These are phyloP conservation scores for Mechanitis messenoides DNA, from an alignment of 2,888 invertebrate genomes.

Conservation along the genomic window DNA sequence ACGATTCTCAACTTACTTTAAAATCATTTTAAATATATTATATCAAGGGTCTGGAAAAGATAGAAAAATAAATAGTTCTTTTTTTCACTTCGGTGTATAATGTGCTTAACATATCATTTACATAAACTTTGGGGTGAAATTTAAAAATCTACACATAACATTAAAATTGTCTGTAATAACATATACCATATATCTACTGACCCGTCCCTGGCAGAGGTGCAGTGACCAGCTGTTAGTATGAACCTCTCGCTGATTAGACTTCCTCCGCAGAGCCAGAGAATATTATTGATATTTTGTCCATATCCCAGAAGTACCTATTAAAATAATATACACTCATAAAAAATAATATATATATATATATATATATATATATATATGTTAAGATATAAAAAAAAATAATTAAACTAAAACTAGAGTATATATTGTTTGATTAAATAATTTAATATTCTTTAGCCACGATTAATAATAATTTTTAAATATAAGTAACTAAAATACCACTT, in stretches of 20 bases:
- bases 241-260: constrained; percentile 46
- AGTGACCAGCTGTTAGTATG: constrained; percentile 51
- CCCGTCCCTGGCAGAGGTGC: constrained; percentile 35
- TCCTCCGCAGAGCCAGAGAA: constrained; percentile 46
- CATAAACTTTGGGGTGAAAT: not conserved
- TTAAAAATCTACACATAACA: not conserved
- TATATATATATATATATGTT: too few species aligned
- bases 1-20: too few species aligned
- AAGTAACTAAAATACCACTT: not conserved
- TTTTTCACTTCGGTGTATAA: too few species aligned
- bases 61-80: too few species aligned
- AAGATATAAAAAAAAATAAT: not conserved
- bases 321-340: not conserved
- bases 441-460: too few species aligned
- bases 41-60: too few species aligned
- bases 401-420: too few species aligned
- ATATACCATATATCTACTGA: constrained; percentile 29
- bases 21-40: too few species aligned
- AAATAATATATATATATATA: too few species aligned
- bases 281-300: constrained; percentile 28
- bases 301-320: constrained; percentile 45
- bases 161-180: not conserved
- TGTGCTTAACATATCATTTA: not conserved
- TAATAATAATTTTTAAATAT: too few species aligned
- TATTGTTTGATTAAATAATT: too few species aligned